phyloP scores from a whole-genome alignment of 2,888 invertebrate genomes.

The Caenorhabditis macrosperma region DNA sequence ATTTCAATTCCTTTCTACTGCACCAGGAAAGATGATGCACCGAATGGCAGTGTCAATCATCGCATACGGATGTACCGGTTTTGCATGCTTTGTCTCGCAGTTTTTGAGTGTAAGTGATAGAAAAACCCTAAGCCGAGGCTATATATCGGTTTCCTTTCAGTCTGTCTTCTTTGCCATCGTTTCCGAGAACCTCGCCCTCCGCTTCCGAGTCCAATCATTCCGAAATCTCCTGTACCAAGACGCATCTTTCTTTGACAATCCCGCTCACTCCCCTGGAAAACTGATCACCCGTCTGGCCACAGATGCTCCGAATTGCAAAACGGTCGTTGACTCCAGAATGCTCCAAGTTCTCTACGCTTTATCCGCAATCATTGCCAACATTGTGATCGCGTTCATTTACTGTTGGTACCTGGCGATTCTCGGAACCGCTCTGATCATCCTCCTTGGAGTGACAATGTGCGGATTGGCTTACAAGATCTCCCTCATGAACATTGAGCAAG shows the following conservation, averaged over 20 bases:
- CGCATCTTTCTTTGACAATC: conserved; percentile 81
- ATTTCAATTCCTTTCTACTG: neutral
- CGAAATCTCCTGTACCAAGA: conserved; percentile 80
- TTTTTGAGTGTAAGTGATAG: conserved; percentile 50
- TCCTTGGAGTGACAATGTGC: conserved; percentile 79
- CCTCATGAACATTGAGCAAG: conserved; percentile 59
- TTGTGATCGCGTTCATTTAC: conserved; percentile 81
- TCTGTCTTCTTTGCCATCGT: conserved; percentile 49
- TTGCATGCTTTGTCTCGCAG: conserved; percentile 43
- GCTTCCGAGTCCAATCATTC: conserved; percentile 66
- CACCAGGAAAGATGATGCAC: conserved; percentile 46
- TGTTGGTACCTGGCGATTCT: conserved; percentile 80
- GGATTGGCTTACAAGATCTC: conserved; percentile 81
- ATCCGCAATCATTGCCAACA: conserved; percentile 80
- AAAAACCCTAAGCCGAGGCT: neutral
- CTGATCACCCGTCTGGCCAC: conserved; percentile 81
- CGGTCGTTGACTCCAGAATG: conserved; percentile 79
- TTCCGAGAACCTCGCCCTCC: conserved; percentile 68
- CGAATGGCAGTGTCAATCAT: conserved; percentile 29
- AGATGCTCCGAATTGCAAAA: conserved; percentile 81
- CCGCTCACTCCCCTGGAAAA: conserved; percentile 80
- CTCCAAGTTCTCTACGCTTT: conserved; percentile 80
- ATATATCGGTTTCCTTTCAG: conserved; percentile 26
- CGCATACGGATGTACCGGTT: conserved; percentile 31
- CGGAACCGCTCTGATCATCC: conserved; percentile 76